Conservation (phyloP, 2,113 vertebrate genomes). For the Tachycineta bicolor region DNA sequence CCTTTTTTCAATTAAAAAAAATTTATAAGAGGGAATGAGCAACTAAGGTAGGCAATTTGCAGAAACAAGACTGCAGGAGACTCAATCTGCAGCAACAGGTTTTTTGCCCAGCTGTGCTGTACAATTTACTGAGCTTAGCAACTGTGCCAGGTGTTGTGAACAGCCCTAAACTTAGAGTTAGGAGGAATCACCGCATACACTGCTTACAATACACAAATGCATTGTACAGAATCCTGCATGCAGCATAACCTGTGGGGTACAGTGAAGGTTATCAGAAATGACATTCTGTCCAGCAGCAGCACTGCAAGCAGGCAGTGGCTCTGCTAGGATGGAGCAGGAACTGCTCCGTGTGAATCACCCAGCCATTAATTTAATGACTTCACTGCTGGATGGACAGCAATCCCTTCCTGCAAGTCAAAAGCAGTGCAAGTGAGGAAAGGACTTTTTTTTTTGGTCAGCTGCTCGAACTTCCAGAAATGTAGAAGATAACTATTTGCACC, state of each 20-base stretch:
- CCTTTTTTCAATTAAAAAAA: not conserved
- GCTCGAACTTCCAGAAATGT: not conserved
- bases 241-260: not conserved
- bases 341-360: not conserved
- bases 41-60: not conserved
- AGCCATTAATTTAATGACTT: not conserved
- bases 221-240: not conserved
- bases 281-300: not conserved
- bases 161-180: not conserved
- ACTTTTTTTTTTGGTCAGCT: not conserved
- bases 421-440: not conserved
- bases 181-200: not conserved
- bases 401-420: not conserved
- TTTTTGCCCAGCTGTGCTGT: not conserved
- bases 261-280: not conserved
- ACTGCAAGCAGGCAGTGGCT: not conserved
- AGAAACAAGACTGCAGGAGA: not conserved
- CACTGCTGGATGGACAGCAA: not conserved
- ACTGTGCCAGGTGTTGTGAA: not conserved
- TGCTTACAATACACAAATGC: not conserved
- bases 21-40: not conserved
- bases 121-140: not conserved
- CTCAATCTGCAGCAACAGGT: not conserved
- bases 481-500: not conserved
- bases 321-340: not conserved